phyloP scores from a whole-genome alignment of 2,888 invertebrate species.

The Caenorhabditis sp. region DNA sequence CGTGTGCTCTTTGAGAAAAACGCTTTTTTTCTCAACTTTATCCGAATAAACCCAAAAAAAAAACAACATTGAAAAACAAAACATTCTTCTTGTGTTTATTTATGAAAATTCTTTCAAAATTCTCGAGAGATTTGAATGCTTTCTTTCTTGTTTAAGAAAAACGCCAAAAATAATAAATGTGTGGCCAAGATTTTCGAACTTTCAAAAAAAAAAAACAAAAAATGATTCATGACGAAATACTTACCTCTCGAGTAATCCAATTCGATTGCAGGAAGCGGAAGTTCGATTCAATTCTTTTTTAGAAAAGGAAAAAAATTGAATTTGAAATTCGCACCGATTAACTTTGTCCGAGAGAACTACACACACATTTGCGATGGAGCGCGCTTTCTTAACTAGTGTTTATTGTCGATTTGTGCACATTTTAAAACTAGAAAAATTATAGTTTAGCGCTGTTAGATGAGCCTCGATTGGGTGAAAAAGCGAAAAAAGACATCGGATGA shows the following conservation, averaged over 20 bases:
- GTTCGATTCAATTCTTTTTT: not conserved
- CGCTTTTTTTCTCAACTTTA: not conserved
- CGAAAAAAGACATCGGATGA: slow-evolving; percentile 28
- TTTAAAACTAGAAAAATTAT: not conserved
- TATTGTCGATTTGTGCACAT: not conserved
- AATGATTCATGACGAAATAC: not conserved
- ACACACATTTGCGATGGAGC: not conserved
- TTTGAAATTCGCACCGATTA: not conserved
- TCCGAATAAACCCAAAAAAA: not conserved
- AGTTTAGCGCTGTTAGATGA: slow-evolving; percentile 8
- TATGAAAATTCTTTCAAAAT: not conserved
- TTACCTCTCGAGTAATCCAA: not conserved
- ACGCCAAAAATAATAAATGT: too few relatives aligned
- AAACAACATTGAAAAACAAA: not conserved
- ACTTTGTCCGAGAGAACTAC: not conserved
- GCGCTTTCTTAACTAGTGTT: not conserved
- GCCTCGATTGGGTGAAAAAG: slow-evolving; percentile 38
- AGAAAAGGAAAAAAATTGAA: not conserved
- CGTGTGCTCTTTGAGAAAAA: not conserved
- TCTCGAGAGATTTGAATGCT: not conserved
- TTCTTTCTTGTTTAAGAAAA: too few relatives aligned
- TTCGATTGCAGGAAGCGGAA: not conserved
- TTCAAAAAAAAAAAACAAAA: too few relatives aligned
- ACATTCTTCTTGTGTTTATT: not conserved
- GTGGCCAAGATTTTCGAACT: not conserved